Evolutionary conservation across 2,797 vertebrate species (phyloP).

Genomic region (Sternarchorhynchus goeldii): DNA sequence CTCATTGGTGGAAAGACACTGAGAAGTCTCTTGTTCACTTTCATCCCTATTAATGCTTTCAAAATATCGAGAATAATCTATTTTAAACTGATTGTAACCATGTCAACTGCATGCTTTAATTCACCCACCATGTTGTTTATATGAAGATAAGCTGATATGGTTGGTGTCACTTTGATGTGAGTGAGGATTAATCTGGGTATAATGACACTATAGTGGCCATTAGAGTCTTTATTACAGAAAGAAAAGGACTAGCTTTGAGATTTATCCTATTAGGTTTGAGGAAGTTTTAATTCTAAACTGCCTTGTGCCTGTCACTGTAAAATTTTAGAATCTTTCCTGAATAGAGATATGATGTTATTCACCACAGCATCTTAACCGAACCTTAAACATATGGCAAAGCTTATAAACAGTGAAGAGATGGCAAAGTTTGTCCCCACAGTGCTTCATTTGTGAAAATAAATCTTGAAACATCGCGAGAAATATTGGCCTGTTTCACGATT

Average conservation of each 20-base stretch:
- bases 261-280: constrained; percentile 24
- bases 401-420: constrained; percentile 5
- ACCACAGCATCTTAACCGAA: constrained; percentile 9
- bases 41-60: not conserved
- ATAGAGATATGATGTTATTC: constrained; percentile 23
- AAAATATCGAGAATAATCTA: not conserved
- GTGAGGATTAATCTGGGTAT: constrained; percentile 13
- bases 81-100: constrained; percentile 4
- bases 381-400: constrained; percentile 17
- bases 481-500: not conserved
- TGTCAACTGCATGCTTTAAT: not conserved
- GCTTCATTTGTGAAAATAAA: not conserved
- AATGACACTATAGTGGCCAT: constrained; percentile 22
- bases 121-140: constrained; percentile 6
- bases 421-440: not conserved
- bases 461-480: not conserved
- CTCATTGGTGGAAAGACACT: not conserved
- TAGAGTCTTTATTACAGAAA: constrained; percentile 23
- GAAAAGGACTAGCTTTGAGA: constrained; percentile 23
- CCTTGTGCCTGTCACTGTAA: not conserved
- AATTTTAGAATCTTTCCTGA: constrained; percentile 4
- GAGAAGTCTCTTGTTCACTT: not conserved
- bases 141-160: constrained; percentile 17
- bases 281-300: constrained; percentile 16
- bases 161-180: constrained; percentile 24